Base-by-base conservation (phyloP, 2,797 vertebrate species). In the Enteromius radiatus region DNA sequence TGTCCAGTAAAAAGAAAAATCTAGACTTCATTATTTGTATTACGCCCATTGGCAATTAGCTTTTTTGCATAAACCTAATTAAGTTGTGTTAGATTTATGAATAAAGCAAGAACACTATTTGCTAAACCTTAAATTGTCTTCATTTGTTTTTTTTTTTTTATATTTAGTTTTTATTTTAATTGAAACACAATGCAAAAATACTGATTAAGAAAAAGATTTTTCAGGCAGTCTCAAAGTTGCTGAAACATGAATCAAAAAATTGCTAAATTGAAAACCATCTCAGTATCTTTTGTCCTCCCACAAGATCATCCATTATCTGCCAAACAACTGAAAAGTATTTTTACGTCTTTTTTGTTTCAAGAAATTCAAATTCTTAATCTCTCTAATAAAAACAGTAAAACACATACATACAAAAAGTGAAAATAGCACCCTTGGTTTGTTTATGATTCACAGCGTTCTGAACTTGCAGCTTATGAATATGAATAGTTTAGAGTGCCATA, bases 401-500 rank as follows among this genome's bases (percentile, higher is more conserved):
- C 14, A 28, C 15, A 61, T 28, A 23, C 1, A 45, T n/a, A 38
- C 41, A 11, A 64, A 1, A 41, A 52, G 52, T 80, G 12, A 38
- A 19, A 74, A 64, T 28, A 63, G 11, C 31, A 41, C 9, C 12
- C 19, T 80, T 12, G 47, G n/a, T 65, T 36, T 75, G 56, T 81
- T 54, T 65, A 75, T 49, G 70, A 76, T 75, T 28, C 31, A 41
- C n/a, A 64, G 45, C 65, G 43, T 15, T 31, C 45, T 52, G 45
- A 76, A 38, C 23, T 36, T 64, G 6, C 61, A 76, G 23, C 63
- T 67, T 54, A 82, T 76, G 26, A 41, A 68, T 82, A 76, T 68
- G 36, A 82, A 82, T 76, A 0, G 9, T 41, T 26, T 81, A 26
- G 15, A 21, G 54, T 63, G 43, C 5, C 5, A 64, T 52, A 26